Percentiles rank a stretch among this genome's conserved stretches.
Conservation (phyloP, 2,113 vertebrate genomes). For the Phasianus colchicus region DNA sequence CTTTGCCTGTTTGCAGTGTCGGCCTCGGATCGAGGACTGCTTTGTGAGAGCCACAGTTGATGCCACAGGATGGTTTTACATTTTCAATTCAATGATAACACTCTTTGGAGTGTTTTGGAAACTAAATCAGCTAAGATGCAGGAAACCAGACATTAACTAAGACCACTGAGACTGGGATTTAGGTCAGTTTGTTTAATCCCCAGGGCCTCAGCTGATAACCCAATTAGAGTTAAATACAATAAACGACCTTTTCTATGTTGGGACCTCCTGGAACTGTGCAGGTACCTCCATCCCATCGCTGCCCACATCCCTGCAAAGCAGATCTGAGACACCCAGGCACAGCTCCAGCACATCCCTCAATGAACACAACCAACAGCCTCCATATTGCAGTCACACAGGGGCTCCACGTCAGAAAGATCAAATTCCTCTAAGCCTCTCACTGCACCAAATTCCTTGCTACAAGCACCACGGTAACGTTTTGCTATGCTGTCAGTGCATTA, state of each 20-base stretch:
- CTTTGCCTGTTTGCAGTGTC: neutral
- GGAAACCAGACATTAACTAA: constrained; percentile 21
- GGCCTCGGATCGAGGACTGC: neutral
- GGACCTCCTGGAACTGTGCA: neutral
- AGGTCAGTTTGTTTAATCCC: constrained; percentile 63
- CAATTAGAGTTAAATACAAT: constrained; percentile 38
- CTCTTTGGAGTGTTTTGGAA: neutral
- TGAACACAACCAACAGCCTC: constrained; percentile 57
- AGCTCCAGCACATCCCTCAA: constrained; percentile 7
- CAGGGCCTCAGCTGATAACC: constrained; percentile 51
- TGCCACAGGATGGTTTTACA: neutral
- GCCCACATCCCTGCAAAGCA: neutral
- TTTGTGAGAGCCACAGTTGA: neutral
- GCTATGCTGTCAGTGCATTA: constrained; percentile 39
- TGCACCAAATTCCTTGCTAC: constrained; percentile 54
- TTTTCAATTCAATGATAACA: neutral
- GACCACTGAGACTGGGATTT: constrained; percentile 47
- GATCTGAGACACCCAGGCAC: neutral
- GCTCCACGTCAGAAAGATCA: constrained; percentile 66
- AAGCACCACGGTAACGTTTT: constrained; percentile 57
- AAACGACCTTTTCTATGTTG: constrained; percentile 45
- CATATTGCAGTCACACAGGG: constrained; percentile 13
- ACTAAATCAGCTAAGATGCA: neutral
- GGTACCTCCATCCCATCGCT: neutral
- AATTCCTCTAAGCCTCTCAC: constrained; percentile 60